Conservation (phyloP, 2,113 vertebrate genomes). For the Oxygymnocypris stewartii region DNA sequence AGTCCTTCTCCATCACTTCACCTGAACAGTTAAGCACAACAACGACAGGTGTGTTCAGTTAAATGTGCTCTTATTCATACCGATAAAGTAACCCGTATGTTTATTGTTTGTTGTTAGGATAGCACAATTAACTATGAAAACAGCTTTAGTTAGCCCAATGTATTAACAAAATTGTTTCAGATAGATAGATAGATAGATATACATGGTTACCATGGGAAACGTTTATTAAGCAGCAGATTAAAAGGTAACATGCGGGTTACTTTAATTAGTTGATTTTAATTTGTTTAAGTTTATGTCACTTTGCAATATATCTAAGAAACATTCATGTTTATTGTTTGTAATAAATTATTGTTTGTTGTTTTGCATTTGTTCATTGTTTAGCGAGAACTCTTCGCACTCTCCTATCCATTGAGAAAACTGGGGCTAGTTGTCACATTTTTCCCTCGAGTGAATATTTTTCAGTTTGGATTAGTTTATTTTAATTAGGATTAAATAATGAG, state of each 20-base stretch:
- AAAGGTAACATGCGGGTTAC: neutral
- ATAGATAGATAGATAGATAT: too few relatives aligned
- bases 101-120: neutral
- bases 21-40: neutral
- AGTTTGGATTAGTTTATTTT: neutral
- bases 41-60: neutral
- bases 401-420: neutral
- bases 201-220: too few relatives aligned
- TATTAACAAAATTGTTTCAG: neutral
- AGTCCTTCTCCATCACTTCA: slow-evolving; percentile 32
- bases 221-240: too few relatives aligned
- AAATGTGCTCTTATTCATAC: neutral
- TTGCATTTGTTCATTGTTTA: neutral
- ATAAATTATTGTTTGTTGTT: neutral
- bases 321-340: neutral
- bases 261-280: neutral
- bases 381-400: neutral
- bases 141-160: neutral
- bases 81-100: neutral
- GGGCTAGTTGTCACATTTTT: neutral
- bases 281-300: neutral
- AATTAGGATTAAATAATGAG: neutral
- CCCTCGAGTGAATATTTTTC: neutral
- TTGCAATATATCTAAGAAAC: neutral
- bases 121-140: neutral